Evolutionary conservation across 2,113 vertebrate species (phyloP).

Genomic region (Sorex fumeus): DNA sequence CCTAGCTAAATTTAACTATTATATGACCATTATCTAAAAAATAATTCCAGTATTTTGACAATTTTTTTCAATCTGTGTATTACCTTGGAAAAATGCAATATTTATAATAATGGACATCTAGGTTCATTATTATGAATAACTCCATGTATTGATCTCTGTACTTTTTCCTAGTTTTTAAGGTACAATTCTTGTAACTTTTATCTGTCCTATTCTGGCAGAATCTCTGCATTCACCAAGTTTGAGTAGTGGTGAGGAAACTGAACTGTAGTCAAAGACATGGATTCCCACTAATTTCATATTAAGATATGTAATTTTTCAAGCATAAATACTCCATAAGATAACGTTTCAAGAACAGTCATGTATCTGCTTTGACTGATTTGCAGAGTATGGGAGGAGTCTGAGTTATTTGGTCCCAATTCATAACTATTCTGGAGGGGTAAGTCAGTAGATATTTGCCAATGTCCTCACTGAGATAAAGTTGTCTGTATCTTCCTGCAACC

Average conservation of each 20-base stretch:
- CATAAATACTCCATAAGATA: neutral
- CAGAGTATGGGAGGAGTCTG: neutral
- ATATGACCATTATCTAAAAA: no score
- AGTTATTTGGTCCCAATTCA: neutral
- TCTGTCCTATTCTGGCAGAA: neutral
- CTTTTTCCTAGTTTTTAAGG: no score
- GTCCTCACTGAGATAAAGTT: neutral
- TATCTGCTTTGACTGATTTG: neutral
- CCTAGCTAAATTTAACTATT: no score
- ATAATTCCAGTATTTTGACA: no score
- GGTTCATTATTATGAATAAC: no score
- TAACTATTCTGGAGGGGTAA: neutral
- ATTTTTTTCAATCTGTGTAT: no score
- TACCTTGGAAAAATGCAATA: no score
- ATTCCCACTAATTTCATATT: neutral
- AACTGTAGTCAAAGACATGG: neutral
- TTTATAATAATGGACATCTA: no score
- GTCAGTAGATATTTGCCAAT: neutral
- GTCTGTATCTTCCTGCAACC: neutral
- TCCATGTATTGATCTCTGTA: no score
- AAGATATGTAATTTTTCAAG: neutral
- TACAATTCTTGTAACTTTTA: no score
- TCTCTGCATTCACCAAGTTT: neutral
- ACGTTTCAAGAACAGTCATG: neutral
- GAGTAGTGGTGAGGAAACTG: neutral